Evolutionary conservation across 35 echinoderm and acorn worm genomes (phyloP), one percentile per base, ranked within the genome.

Genomic region (Heliocidaris tuberculata): DNA sequence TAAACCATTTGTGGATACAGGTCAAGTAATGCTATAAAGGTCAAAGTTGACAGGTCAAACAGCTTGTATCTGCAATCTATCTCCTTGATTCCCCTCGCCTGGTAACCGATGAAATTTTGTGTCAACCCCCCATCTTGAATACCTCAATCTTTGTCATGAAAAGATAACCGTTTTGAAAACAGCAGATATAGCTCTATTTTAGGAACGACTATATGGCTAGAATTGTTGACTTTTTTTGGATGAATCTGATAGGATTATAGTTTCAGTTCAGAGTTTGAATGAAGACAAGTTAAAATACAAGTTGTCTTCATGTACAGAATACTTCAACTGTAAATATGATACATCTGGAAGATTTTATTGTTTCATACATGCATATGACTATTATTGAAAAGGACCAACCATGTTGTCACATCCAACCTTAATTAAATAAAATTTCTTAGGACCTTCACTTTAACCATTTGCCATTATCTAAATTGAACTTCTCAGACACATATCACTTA

Each of bases 121-220:
- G 65, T 78, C 65, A 78, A 78, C 65, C 65, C 65, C 21, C 7
- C 27, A 78, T 78, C 65, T 78, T n/a, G 65, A 78, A 78, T 78
- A 78, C 65, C 65, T 78, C 65, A 78, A 78, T n/a, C 19, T 78
- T 78, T 78, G 65, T 78, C 19, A 78, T 24, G 8, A n/a, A 78
- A 78, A 21, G 27, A 78, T 78, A 7, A 78, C 65, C 65, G 21
- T 78, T 78, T 78, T 78, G 15, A 78, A 78, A 78, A n/a, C 65
- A n/a, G 65, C 65, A 78, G 65, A 78, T 78, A 78, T 19, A 78
- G 65, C 27, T 78, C 65, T 78, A 78, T 78, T 78, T 78, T 78
- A 78, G 65, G 27, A 78, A 78, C 4, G 65, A 78, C 65, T 78
- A 7, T 78, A 27, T 78, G 65, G 27, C 65, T 78, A 78, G 19